Conservation (phyloP, 2,797 vertebrate species). For the Lateolabrax maculatus region DNA sequence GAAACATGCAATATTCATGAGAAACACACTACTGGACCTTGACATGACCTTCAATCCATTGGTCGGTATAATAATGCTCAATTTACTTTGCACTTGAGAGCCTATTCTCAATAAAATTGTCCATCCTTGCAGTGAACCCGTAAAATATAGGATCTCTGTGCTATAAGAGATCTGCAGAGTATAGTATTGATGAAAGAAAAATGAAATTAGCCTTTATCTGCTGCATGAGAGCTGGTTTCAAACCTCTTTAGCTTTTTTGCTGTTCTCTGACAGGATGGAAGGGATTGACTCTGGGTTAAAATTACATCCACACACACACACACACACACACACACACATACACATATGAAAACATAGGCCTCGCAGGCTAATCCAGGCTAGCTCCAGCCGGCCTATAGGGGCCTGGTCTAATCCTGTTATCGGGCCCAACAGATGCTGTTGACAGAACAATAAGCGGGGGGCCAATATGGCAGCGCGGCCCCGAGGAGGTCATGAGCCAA, state of each 20-base stretch:
- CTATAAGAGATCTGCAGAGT: slow-evolving; percentile 4
- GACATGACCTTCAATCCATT: slow-evolving; percentile 61
- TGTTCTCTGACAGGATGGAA: slow-evolving; percentile 47
- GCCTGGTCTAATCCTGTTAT: slow-evolving; percentile 85
- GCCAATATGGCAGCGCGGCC: slow-evolving; percentile 68
- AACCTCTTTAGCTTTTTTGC: slow-evolving; percentile 26
- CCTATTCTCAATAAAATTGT: slow-evolving; percentile 15
- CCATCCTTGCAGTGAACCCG: slow-evolving; percentile 6
- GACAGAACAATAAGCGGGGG: slow-evolving; percentile 81
- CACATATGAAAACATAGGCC: slow-evolving; percentile 60
- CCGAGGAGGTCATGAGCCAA: slow-evolving; percentile 81
- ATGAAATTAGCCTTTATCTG: slow-evolving; percentile 31
- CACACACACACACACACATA: slow-evolving; percentile 35
- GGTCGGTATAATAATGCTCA: slow-evolving; percentile 32
- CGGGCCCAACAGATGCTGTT: slow-evolving; percentile 83
- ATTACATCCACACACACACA: slow-evolving; percentile 34
- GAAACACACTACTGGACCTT: slow-evolving; percentile 50
- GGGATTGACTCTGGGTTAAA: slow-evolving; percentile 55
- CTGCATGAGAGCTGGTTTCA: slow-evolving; percentile 29
- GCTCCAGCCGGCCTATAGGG: slow-evolving; percentile 70
- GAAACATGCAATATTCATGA: slow-evolving; percentile 65
- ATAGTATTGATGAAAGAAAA: slow-evolving; percentile 3
- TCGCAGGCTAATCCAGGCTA: slow-evolving; percentile 73
- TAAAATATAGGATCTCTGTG: neutral
- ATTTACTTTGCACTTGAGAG: slow-evolving; percentile 47